Base-by-base conservation (phyloP, 2,888 invertebrate species). In the Eurytoma californica region DNA sequence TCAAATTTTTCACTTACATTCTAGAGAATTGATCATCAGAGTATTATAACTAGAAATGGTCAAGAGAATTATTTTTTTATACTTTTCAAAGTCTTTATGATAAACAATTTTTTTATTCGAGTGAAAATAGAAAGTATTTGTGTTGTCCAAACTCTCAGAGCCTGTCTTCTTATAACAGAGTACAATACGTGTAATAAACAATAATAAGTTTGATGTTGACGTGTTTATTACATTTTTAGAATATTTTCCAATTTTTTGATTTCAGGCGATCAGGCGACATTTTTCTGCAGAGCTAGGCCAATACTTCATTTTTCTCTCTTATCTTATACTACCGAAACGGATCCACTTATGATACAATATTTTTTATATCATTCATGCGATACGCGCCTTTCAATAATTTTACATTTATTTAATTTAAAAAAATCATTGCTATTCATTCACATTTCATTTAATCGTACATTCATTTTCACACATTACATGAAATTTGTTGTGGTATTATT, bases 291-390 rank as follows among this genome's bases (percentile, higher is more conserved):
- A 30, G 53, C 30, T 61, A 67, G n/a, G 63, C 72, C 12, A 75
- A 75, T 47, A 79, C 79, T 75, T 75, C 49, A 51, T 74, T 57
- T 75, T 79, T 70, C 55, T 55, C 67, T 79, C 55, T 53, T 60
- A 67, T 61, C 65, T 66, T 72, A 79, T 67, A 55, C 79, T 75
- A 79, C 70, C 66, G 70, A 75, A 75, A 67, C 57, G 18, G 70
- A 30, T 75, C 55, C 74, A 79, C 75, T 79, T 79, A 79, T 79
- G 72, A 70, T 79, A 79, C 79, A 79, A 61, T 72, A 72, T 75
- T 66, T 66, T 67, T 79, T 72, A 47, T 75, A 75, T 65, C 72
- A 67, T 47, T 3, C 75, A 49, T 61, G 16, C 53, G 66, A 75
- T 66, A 60, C 61, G 30, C 55, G 55, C 39, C 53, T 66, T 51